Base-by-base conservation (phyloP, 2,888 invertebrate genomes). In the Nomada goodeniana region DNA sequence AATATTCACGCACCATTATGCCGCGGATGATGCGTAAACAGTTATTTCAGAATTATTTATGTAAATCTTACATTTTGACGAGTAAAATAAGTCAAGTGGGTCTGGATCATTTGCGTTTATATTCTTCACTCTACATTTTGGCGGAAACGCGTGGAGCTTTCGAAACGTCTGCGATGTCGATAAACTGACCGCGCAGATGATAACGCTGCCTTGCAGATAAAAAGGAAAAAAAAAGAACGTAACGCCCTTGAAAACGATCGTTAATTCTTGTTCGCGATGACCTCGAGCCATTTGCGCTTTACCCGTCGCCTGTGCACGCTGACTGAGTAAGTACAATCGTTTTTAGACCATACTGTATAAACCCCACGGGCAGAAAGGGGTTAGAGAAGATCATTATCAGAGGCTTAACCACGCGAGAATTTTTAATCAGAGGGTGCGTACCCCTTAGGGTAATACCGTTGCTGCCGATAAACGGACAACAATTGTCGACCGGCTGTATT, bases 401-500 rank as follows among this genome's bases (percentile, higher is more conserved):
- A 92, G 93, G 93, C 93, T 93, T 93, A 94, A 94, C 93, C 93
- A 93, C 93, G 93, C 93, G 93, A 94, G 93, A 94, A 94, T 94
- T 94, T 94, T 94, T 94, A 94, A 94, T 93, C 93, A 94, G 93
- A 93, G 93, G 93, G 93, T 92, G 92, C 92, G 92, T 92, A 92
- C 91, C 93, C 93, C 92, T 93, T 88, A 86, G 90, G 89, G 90
- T 92, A 91, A 92, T 91, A 91, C 91, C 91, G 90, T 91, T 90
- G 90, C 89, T 85, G 83, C 87, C 86, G 89, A 89, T 88, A 89
- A 90, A 90, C 86, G 92, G 79, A 89, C 72, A 92, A 90, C 88
- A 91, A 92, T 92, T 92, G 91, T 91, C 93, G 75, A 76, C 82
- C 84, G 77, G 84, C 78, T 78, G 84, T 88, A 82, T 88, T 90